Conservation (phyloP, 1,140 invertebrate genomes). For the Teleogryllus occipitalis region DNA sequence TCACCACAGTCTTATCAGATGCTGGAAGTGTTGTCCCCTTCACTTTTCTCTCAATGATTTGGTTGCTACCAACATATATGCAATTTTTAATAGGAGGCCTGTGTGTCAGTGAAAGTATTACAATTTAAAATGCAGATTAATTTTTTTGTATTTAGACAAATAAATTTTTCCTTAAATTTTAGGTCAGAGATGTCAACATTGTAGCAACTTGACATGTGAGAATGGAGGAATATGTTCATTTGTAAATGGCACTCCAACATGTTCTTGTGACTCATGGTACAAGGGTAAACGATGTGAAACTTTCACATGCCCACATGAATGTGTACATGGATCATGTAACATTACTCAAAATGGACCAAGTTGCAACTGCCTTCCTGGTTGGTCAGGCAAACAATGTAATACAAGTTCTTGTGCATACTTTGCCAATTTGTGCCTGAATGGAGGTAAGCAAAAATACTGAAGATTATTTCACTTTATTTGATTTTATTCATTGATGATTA, state of each 20-base stretch:
- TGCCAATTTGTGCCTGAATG: constrained; percentile 46
- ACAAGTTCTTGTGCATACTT: constrained; percentile 36
- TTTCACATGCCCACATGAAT: constrained; percentile 35
- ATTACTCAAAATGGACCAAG: constrained; percentile 30
- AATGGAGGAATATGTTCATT: constrained; percentile 36
- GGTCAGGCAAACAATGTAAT: constrained; percentile 49
- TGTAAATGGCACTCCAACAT: constrained; percentile 28
- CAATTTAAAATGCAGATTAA: too few relatives aligned
- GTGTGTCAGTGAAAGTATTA: too few relatives aligned
- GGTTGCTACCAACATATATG: too few relatives aligned
- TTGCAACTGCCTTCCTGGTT: constrained; percentile 41
- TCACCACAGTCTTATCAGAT: too few relatives aligned
- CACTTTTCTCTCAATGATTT: too few relatives aligned
- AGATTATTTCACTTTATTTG: not conserved
- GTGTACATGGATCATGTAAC: constrained; percentile 31
- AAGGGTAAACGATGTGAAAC: constrained; percentile 36
- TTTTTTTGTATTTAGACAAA: too few relatives aligned
- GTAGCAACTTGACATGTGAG: constrained; percentile 33
- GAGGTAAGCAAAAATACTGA: constrained; percentile 31
- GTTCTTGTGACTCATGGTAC: constrained; percentile 36
- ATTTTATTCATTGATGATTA: not conserved
- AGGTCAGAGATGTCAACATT: constrained; percentile 33
- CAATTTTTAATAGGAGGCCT: too few relatives aligned
- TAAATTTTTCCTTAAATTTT: not conserved
- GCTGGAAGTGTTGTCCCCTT: too few relatives aligned